These are phyloP conservation scores for Eulemur albifrons DNA, from an alignment of 2,797 vertebrate genomes.

Conservation along the genomic window DNA sequence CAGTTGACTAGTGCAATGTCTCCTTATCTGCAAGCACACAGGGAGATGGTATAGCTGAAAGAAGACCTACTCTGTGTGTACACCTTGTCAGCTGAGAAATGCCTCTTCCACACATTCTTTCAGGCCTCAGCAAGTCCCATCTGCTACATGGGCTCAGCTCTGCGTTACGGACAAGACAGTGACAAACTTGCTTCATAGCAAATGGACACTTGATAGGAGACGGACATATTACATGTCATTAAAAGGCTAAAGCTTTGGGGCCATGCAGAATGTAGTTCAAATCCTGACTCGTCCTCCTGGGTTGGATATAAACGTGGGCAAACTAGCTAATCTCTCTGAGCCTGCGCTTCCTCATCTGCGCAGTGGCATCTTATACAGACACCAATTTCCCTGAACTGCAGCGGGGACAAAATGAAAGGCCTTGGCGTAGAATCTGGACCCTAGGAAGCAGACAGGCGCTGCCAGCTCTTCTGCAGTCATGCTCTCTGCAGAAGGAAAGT, in stretches of 20 bases:
- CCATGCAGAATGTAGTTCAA: background rate
- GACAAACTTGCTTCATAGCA: background rate
- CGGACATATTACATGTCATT: too few species aligned
- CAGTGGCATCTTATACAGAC: background rate
- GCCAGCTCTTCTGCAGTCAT: fast-evolving
- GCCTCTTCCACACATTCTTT: background rate
- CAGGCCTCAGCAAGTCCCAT: fast-evolving
- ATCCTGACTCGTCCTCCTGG: background rate
- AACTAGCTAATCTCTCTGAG: background rate
- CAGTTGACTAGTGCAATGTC: background rate
- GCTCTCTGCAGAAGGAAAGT: background rate
- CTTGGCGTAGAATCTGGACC: background rate
- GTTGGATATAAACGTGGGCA: background rate
- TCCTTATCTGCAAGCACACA: background rate
- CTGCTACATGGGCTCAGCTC: background rate
- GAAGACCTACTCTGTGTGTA: background rate
- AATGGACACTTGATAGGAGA: background rate
- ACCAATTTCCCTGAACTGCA: background rate
- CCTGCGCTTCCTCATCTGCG: background rate
- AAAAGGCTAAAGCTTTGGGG: background rate
- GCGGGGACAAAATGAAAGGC: background rate
- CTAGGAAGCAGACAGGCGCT: background rate
- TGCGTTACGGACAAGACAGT: background rate
- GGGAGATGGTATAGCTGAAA: background rate
- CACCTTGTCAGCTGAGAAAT: background rate